These are phyloP conservation scores for Arenaria interpres DNA, from an alignment of 2,113 vertebrate species.

Conservation along the genomic window DNA sequence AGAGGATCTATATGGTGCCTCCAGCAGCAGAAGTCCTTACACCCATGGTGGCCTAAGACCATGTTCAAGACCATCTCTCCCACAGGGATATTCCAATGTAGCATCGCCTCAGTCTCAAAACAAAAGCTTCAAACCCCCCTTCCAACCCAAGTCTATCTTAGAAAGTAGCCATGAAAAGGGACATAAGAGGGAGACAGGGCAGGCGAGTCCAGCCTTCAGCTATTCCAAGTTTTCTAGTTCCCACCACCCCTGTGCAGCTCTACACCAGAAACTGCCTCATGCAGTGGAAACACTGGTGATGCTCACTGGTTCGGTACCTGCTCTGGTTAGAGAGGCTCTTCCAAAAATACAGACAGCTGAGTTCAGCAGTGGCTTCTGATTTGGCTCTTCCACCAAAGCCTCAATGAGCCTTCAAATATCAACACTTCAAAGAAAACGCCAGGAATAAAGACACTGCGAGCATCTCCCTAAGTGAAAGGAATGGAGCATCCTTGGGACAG, in stretches of 20 bases:
- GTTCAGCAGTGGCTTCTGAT: not conserved
- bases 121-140: not conserved
- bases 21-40: not conserved
- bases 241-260: not conserved
- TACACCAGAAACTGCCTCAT: not conserved
- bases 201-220: not conserved
- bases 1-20: not conserved
- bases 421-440: not conserved
- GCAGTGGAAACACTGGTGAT: not conserved
- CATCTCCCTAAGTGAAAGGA: not conserved
- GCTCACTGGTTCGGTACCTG: not conserved
- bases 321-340: not conserved
- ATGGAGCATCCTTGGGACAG: not conserved
- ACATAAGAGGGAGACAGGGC: not conserved
- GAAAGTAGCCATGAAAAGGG: not conserved
- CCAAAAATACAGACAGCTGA: rapidly evolving
- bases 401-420: not conserved
- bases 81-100: not conserved
- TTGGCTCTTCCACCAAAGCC: not conserved
- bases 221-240: not conserved
- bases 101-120: not conserved
- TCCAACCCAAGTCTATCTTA: not conserved
- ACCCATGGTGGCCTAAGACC: too few species aligned
- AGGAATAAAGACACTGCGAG: not conserved
- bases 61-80: rapidly evolving